Base-by-base conservation (phyloP, 2,888 invertebrate species). In the Tillus elongatus region DNA sequence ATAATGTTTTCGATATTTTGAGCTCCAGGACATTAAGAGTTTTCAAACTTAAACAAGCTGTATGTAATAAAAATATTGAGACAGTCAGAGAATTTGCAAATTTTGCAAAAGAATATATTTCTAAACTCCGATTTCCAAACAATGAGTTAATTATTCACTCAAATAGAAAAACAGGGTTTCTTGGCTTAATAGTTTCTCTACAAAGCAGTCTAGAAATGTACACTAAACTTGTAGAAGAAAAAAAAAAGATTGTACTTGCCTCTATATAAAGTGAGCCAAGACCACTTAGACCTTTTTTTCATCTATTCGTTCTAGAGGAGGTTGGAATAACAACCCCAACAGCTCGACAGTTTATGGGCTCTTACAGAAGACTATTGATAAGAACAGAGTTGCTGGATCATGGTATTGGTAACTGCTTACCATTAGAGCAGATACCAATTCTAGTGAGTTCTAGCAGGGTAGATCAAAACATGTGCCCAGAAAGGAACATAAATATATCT, bases 291-390 rank as follows among this genome's bases (percentile, higher is more conserved):
- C 43, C 6, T 45, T 43, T 40, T 45, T 45, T 29, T 30, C 31
- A 19, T 36, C 37, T 10, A 40, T 48, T 6, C 15, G 45, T n/a
- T 35, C 38, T 3, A 35, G 33, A 36, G 48, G 48, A 2, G 48
- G 46, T 4, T 45, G 38, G 33, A 48, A 48, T 35, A 48, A 46
- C 27, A 48, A 48, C n/a, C 36, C 48, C 48, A 2, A 48, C 46
- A 4, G 33, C 33, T 11, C 16, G 39, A 3, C 46, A 47, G 13
- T 46, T 46, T 37, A 32, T 27, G 9, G 33, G 37, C 4, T 40
- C 45, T 2, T 47, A 47, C 33, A 44, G 46, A 34, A 42, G 42
- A 33, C 28, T 46, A n/a, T 33, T 46, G 13, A 32, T 43, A 11
- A 3, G 38, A 24, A 37, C 30, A 9, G 45, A 41, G 36, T 19